Percentiles rank a stretch among this genome's conserved stretches.
Evolutionary conservation across 2,888 invertebrate genomes (phyloP).

Genomic region (Antheraea yamamai): DNA sequence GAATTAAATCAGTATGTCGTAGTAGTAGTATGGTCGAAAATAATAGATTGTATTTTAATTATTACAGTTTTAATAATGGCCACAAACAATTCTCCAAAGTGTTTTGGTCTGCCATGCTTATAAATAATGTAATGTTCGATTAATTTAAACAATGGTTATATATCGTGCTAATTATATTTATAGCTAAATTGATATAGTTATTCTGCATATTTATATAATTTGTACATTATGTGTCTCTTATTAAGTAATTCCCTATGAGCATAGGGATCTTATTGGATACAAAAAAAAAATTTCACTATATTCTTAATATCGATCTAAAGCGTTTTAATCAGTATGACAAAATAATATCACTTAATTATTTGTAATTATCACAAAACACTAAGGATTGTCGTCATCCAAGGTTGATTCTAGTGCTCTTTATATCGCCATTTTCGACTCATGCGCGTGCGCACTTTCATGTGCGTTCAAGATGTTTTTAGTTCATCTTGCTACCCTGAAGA

Average conservation of each 20-base stretch:
- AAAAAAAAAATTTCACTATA: too few species aligned
- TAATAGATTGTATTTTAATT: background rate
- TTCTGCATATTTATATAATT: background rate
- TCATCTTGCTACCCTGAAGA: background rate
- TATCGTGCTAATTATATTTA: background rate
- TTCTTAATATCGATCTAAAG: background rate
- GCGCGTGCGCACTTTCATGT: background rate
- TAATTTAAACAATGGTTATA: background rate
- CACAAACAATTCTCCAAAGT: background rate
- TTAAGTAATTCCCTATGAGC: too few species aligned
- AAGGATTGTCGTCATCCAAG: background rate
- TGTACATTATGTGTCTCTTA: background rate
- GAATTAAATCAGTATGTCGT: background rate
- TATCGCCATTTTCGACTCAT: background rate
- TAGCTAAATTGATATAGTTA: background rate
- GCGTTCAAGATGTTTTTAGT: background rate
- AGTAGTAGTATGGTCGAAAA: background rate
- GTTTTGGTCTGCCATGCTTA: background rate
- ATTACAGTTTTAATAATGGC: background rate
- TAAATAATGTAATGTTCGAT: background rate
- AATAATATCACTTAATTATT: background rate
- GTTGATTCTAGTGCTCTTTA: background rate
- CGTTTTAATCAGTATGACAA: background rate
- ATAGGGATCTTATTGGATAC: too few species aligned
- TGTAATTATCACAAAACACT: background rate